Evolutionary conservation across 92 coral and sea anemone genomes (phyloP), one percentile per base, ranked within the genome.

Genomic region (Zoanthus gigantus): DNA sequence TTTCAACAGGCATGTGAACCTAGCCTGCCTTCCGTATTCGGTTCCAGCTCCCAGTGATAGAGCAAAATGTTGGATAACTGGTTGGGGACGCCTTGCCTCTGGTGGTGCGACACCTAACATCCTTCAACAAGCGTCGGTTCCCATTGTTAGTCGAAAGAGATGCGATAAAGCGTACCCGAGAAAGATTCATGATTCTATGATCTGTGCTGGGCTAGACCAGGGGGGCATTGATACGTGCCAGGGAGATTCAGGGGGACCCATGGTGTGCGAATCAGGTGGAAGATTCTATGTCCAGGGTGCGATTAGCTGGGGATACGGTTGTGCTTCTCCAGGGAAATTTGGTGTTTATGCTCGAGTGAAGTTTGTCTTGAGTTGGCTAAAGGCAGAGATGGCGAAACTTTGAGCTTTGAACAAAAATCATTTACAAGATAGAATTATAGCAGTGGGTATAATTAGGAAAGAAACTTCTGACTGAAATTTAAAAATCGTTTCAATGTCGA

Each of bases 181-280:
- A 23, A 57, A 44, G 42, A 37, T 37, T 37, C 42, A 37, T 37
- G 42, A 37, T 37, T 37, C 42, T 37, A 37, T 37, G 42, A 37
- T 37, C 42, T 37, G 42, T 37, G 42, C 42, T 37, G 42, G 42
- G 4, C 42, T 37, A 37, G 42, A 92, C 86, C 89, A 90, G 89
- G 95, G 95, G 7, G 95, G 95, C 58, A 90, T 86, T 32, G 95
- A 92, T 72, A 44, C 95, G 48, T 92, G 95, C 72, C 95, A 92
- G 82, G 95, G 95, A 60, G 95, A 92, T 32, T 37, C 42, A 37
- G 42, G 42, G 42, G 42, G 42, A 37, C 42, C 42, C 42, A 37
- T 37, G 42, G 42, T 37, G 42, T 37, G 42, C 2, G 42, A 37
- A 4, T 37, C 42, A 37, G 42, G 42, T 37, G 42, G 42, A 86